A percentile compares a stretch with the other conserved stretches of the same genome.
Evolutionary conservation across 1,140 invertebrate genomes (phyloP).

Genomic region (Ptiloglossa arizonensis): DNA sequence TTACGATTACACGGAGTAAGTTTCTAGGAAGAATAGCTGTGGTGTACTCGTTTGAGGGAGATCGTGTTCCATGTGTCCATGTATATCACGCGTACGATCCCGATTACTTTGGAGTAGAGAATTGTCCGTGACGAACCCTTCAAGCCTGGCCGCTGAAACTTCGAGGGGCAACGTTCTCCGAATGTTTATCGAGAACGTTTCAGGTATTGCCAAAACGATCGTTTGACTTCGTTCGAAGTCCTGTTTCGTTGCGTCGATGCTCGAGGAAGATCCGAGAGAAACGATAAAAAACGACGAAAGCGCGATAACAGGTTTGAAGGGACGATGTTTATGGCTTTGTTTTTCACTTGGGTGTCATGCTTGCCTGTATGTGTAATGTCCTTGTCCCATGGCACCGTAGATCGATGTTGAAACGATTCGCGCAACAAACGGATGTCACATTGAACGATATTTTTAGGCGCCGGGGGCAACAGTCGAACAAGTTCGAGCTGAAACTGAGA

Average conservation of each 20-base stretch:
- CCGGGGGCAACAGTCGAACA: slow-evolving; percentile 85
- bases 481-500: slow-evolving; percentile 85
- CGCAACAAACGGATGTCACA: not conserved
- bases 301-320: not conserved
- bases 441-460: slow-evolving; percentile 69
- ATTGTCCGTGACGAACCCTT: not conserved
- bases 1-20: slow-evolving; percentile 80
- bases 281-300: too few relatives aligned
- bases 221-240: too few relatives aligned
- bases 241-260: too few relatives aligned
- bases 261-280: too few relatives aligned
- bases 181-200: not conserved
- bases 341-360: slow-evolving; percentile 1
- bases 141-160: not conserved
- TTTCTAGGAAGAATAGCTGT: slow-evolving; percentile 62
- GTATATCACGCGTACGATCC: slow-evolving; percentile 8
- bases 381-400: slow-evolving; percentile 20
- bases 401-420: slow-evolving; percentile 21
- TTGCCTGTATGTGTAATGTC: slow-evolving; percentile 29
- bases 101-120: not conserved
- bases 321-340: not conserved
- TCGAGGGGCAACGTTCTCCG: not conserved
- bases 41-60: slow-evolving; percentile 64
- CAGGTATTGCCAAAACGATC: too few relatives aligned
- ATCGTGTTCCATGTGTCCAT: slow-evolving; percentile 15